Percentiles rank a stretch among this genome's conserved stretches.
phyloP scores from a whole-genome alignment of 1,140 invertebrate genomes.

The Trichonephila clavata region DNA sequence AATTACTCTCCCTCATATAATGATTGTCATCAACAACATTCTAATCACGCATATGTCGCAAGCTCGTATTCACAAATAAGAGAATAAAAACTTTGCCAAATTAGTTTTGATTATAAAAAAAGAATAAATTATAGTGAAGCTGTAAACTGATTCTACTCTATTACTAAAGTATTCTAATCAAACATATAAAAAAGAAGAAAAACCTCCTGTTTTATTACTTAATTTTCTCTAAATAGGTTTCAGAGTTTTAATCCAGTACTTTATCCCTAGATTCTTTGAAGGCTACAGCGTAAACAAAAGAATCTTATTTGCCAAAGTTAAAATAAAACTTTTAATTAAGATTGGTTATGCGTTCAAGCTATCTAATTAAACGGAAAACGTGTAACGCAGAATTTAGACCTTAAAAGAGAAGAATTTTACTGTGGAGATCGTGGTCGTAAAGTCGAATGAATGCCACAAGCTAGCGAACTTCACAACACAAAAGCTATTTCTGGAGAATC shows the following conservation, averaged over 20 bases:
- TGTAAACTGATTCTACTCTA: too few species aligned
- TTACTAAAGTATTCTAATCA: too few species aligned
- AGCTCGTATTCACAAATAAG: too few species aligned
- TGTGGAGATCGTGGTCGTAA: not conserved
- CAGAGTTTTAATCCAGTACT: not conserved
- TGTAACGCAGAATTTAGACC: not conserved
- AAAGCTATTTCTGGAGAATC: not conserved
- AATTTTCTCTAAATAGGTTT: not conserved
- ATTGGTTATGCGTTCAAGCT: not conserved
- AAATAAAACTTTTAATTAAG: not conserved
- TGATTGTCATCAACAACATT: too few species aligned
- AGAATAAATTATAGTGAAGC: too few species aligned
- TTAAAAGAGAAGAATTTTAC: not conserved
- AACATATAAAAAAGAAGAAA: too few species aligned
- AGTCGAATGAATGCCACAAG: not conserved
- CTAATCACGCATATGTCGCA: too few species aligned
- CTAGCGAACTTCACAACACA: not conserved
- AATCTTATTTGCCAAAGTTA: not conserved
- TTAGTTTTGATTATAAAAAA: too few species aligned
- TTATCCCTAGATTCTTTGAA: not conserved
- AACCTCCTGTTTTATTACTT: too few species aligned
- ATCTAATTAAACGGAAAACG: conserved; percentile 1
- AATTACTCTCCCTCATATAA: too few species aligned
- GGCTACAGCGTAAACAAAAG: not conserved
- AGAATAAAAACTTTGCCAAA: too few species aligned